A percentile compares a stretch with the other conserved stretches of the same genome.
phyloP scores from a whole-genome alignment of 1,140 invertebrate species.

The Propsilocerus akamusi region DNA sequence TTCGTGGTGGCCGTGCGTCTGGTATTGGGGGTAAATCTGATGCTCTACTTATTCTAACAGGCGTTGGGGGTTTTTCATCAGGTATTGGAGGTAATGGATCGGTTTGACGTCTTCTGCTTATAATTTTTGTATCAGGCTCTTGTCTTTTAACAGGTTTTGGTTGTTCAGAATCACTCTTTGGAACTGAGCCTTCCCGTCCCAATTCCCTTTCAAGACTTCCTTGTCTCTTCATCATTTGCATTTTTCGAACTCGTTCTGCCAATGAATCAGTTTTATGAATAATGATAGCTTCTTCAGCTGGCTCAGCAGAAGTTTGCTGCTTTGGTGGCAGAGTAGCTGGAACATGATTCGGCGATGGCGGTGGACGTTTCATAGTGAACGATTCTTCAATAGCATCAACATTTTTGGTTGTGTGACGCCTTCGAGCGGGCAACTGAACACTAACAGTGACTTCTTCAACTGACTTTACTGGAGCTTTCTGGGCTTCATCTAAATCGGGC shows the following conservation, averaged over 20 bases:
- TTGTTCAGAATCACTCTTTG: conserved; percentile 11
- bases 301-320: conserved; percentile 16
- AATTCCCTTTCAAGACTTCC: conserved; percentile 31
- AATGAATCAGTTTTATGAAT: conserved; percentile 32
- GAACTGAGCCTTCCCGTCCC: conserved; percentile 25
- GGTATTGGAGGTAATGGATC: conserved; percentile 1
- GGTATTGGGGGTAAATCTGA: conserved; percentile 7
- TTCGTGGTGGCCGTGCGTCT: background rate
- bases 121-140: conserved; percentile 11
- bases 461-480: background rate
- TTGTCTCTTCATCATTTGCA: conserved; percentile 33
- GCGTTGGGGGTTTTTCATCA: conserved; percentile 5
- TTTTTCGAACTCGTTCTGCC: conserved; percentile 37
- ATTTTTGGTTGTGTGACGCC: conserved; percentile 31
- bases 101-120: conserved; percentile 12
- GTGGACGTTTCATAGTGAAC: conserved; percentile 24
- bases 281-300: conserved; percentile 29
- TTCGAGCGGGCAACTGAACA: conserved; percentile 38
- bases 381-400: conserved; percentile 26
- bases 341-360: conserved; percentile 10
- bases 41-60: conserved; percentile 5
- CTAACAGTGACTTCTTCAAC: conserved; percentile 36
- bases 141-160: conserved; percentile 18
- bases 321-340: conserved; percentile 9
- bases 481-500: conserved; percentile 36